A percentile compares a stretch with the other conserved stretches of the same genome.
Evolutionary conservation across 2,888 invertebrate genomes (phyloP).

Genomic region (Calameuta pallipes): DNA sequence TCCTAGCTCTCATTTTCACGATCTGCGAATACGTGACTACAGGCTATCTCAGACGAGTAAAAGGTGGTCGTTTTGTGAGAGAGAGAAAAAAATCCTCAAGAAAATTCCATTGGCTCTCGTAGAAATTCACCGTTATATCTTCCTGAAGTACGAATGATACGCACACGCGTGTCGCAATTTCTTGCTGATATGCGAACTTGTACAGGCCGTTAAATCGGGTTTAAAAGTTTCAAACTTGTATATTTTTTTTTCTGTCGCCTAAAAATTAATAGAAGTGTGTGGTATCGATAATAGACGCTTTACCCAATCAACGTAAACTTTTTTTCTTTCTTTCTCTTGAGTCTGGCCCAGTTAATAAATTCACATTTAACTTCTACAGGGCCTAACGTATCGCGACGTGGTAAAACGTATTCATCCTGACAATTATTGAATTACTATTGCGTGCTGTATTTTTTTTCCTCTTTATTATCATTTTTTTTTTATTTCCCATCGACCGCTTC

Average conservation of each 20-base stretch:
- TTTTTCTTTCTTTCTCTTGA: background rate
- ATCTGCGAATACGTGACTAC: background rate
- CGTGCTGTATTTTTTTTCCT: background rate
- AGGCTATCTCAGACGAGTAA: background rate
- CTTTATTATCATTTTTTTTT: background rate
- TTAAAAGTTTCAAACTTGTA: background rate
- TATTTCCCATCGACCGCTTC: background rate
- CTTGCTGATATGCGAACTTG: background rate
- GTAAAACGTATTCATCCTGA: background rate
- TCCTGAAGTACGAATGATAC: background rate
- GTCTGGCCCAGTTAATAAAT: background rate
- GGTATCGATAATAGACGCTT: background rate
- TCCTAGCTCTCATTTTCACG: conserved; percentile 24
- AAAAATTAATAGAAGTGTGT: background rate
- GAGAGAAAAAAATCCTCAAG: background rate
- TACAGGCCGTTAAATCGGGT: background rate
- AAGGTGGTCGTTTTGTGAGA: background rate
- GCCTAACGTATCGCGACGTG: background rate
- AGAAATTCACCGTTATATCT: background rate
- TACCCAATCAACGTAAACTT: background rate
- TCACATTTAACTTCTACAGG: background rate
- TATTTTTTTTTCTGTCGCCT: background rate
- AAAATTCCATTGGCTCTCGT: background rate
- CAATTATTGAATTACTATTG: background rate
- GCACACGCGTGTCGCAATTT: background rate